phyloP scores from a whole-genome alignment of 2,797 vertebrate genomes.

The Sciurus vulgaris region DNA sequence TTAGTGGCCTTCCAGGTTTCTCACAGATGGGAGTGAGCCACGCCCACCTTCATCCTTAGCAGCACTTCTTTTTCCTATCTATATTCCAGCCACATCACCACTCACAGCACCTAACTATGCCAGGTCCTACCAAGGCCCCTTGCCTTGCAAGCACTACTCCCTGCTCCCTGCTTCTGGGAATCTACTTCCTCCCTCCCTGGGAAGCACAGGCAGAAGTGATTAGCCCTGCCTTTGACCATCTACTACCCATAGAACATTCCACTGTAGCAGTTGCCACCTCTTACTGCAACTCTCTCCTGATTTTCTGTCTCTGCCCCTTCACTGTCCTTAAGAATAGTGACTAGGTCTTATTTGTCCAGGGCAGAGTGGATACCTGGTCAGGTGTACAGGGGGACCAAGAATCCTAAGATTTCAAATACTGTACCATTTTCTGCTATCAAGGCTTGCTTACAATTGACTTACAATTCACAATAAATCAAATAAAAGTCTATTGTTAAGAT shows the following conservation, averaged over 20 bases:
- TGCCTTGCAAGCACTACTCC: not conserved
- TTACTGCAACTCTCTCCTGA: not conserved
- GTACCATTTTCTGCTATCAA: slow-evolving; percentile 28
- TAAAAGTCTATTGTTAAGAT: slow-evolving; percentile 2
- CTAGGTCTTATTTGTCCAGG: not conserved
- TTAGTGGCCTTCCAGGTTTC: not conserved
- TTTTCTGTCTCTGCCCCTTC: not conserved
- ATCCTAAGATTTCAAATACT: slow-evolving; percentile 17
- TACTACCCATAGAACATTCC: too few relatives aligned
- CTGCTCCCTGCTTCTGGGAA: not conserved
- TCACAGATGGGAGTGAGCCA: not conserved
- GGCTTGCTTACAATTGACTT: slow-evolving; percentile 26
- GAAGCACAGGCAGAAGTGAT: not conserved
- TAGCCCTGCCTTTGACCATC: not conserved
- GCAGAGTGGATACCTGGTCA: not conserved
- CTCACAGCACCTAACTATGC: rapidly evolving
- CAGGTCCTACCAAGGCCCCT: not conserved
- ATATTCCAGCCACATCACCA: rapidly evolving
- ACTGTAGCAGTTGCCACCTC: not conserved
- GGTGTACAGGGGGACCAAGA: not conserved
- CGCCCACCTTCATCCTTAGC: not conserved
- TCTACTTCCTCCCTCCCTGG: not conserved
- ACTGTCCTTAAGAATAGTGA: not conserved
- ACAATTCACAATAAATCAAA: slow-evolving; percentile 30
- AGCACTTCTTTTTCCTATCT: not conserved